Evolutionary conservation across 2,888 invertebrate species (phyloP).

Genomic region (Oxycera nigricornis): DNA sequence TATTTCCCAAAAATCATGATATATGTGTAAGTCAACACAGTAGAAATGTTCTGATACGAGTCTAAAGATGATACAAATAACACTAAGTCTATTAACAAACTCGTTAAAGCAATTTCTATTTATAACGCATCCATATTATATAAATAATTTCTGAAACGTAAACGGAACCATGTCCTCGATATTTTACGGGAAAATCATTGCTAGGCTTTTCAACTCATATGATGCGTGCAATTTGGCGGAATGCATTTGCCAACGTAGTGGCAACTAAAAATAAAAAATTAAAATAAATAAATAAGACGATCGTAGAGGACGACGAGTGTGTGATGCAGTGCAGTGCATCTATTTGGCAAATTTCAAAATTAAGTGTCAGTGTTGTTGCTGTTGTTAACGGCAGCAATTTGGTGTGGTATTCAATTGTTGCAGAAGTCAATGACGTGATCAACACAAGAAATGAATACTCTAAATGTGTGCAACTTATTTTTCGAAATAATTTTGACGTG

Average conservation of each 20-base stretch:
- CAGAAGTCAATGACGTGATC: no score
- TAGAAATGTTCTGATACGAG: background rate
- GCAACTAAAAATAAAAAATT: background rate
- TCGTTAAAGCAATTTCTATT: background rate
- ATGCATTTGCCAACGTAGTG: background rate
- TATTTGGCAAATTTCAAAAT: background rate
- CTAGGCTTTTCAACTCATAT: slow-evolving; percentile 18
- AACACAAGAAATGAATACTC: no score
- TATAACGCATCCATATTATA: background rate
- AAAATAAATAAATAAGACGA: background rate
- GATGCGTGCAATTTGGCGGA: slow-evolving; percentile 6
- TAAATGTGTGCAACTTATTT: background rate
- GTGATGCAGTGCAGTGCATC: background rate
- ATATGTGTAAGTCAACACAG: background rate
- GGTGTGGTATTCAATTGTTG: no score
- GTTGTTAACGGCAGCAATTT: no score
- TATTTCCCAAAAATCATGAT: background rate
- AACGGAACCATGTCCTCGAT: slow-evolving; percentile 33
- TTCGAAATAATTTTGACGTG: background rate
- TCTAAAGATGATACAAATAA: background rate
- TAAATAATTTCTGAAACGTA: slow-evolving; percentile 16
- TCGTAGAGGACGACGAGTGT: no score
- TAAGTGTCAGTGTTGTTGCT: background rate
- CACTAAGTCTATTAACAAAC: no score
- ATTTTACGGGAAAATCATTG: slow-evolving; percentile 21